Evolutionary conservation across 2,113 vertebrate genomes (phyloP).

Genomic region (Chloebia gouldiae): DNA sequence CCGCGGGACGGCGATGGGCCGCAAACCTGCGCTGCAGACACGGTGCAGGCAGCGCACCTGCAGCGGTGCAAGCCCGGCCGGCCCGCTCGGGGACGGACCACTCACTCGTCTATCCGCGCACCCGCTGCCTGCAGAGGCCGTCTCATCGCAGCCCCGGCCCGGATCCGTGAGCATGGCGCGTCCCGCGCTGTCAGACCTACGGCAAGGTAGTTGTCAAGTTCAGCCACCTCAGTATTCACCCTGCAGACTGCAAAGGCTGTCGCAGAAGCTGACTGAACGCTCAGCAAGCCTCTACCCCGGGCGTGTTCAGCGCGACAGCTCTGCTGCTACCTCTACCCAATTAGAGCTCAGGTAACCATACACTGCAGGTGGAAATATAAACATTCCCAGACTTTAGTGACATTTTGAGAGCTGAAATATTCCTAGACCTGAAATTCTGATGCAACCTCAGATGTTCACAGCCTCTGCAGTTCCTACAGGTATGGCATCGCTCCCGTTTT

Average conservation of each 20-base stretch:
- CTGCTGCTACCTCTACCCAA: background rate
- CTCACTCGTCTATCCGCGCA: background rate
- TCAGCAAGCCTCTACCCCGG: rapidly evolving
- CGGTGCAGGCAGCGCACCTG: background rate
- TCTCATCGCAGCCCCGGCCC: rapidly evolving
- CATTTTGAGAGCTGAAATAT: background rate
- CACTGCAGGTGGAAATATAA: background rate
- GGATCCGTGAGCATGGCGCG: background rate
- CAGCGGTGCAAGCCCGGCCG: background rate
- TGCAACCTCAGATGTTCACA: background rate
- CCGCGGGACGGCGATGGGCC: background rate
- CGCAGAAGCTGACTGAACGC: background rate
- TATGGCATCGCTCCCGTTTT: background rate
- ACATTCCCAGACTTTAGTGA: background rate
- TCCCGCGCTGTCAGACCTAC: rapidly evolving
- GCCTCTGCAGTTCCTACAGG: background rate
- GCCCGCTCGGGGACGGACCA: background rate
- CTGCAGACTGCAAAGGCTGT: background rate
- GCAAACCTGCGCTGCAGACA: background rate
- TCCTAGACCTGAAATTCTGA: background rate
- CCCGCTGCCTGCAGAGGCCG: background rate
- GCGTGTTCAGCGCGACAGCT: background rate
- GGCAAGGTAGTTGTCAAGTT: background rate
- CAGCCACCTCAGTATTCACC: background rate
- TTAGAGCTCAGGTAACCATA: background rate